phyloP scores from a whole-genome alignment of 2,797 vertebrate species.

The Clarias fuscus region DNA sequence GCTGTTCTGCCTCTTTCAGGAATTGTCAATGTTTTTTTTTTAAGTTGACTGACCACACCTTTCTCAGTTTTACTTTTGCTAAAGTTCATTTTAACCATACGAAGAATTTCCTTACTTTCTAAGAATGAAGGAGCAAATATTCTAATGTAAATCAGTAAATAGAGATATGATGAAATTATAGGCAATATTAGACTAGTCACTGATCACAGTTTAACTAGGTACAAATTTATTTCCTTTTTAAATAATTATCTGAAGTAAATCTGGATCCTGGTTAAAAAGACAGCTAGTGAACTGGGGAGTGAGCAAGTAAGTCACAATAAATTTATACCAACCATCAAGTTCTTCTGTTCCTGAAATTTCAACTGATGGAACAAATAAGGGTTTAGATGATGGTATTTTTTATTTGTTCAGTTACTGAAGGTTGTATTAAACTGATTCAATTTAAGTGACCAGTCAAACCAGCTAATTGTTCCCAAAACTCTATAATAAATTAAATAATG shows the following conservation, averaged over 20 bases:
- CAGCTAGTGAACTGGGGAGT: not conserved
- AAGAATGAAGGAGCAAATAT: not conserved
- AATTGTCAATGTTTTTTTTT: not conserved
- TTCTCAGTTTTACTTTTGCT: not conserved
- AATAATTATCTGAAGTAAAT: not conserved
- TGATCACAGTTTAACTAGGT: not conserved
- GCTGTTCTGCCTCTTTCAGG: not conserved
- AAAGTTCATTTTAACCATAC: not conserved
- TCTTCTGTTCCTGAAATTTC: not conserved
- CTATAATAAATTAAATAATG: not conserved
- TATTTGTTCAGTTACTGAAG: not conserved
- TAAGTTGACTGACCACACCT: not conserved
- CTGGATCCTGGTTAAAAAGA: not conserved
- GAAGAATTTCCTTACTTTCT: not conserved
- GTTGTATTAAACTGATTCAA: not conserved
- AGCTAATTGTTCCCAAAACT: not conserved
- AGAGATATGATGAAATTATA: not conserved
- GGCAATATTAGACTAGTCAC: not conserved
- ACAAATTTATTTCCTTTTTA: not conserved
- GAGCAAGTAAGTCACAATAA: not conserved
- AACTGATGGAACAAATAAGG: not conserved
- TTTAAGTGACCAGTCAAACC: not conserved
- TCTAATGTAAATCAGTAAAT: not conserved
- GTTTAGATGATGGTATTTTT: not conserved
- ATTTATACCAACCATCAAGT: not conserved